Evolutionary conservation across 2,797 vertebrate genomes (phyloP), one percentile per base, ranked within the genome.

Genomic region (Ceyx erithaca): DNA sequence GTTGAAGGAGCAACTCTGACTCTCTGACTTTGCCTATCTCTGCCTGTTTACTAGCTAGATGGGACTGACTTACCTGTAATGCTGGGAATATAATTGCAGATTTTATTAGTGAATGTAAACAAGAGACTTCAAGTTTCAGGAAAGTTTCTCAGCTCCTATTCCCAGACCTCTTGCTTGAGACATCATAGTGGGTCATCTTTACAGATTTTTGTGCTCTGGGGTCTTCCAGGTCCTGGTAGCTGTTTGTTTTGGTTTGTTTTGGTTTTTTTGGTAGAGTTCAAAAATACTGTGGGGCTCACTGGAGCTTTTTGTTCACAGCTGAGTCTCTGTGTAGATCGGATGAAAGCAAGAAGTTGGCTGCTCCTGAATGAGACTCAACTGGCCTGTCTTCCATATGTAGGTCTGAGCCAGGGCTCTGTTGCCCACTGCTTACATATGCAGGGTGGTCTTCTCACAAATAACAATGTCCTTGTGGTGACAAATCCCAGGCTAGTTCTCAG

Each of bases 371-470:
- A 92, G 75, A 63, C 71, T 63, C 31, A 52, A 14, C 51, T 79
- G 75, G n/a, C 61, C 73, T 90, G 80, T 61, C 67, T 94, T 91
- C 93, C 83, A 92, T 90, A 89, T 92, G 72, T 41, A 45, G 67
- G 59, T 35, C 70, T 10, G 11, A 0, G 1, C 63, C 62, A 49
- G 21, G n/a, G 69, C 40, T 86, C 55, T 93, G 70, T 57, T 80
- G 51, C 73, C 69, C 18, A 14, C 72, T 59, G 77, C 28, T 46
- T 40, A 8, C 73, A 63, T 40, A 83, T 72, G 77, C 76, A 95
- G 85, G 91, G 93, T 95, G 93, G 89, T 95, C 89, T 45, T 86
- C 59, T 89, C 51, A 41, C 43, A 93, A 91, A 81, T 68, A 89
- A 33, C 33, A 78, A 58, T 35, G 63, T 59, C 80, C 22, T 10